Conservation (phyloP, 2,797 vertebrate genomes). For the Chaunax sp. region DNA sequence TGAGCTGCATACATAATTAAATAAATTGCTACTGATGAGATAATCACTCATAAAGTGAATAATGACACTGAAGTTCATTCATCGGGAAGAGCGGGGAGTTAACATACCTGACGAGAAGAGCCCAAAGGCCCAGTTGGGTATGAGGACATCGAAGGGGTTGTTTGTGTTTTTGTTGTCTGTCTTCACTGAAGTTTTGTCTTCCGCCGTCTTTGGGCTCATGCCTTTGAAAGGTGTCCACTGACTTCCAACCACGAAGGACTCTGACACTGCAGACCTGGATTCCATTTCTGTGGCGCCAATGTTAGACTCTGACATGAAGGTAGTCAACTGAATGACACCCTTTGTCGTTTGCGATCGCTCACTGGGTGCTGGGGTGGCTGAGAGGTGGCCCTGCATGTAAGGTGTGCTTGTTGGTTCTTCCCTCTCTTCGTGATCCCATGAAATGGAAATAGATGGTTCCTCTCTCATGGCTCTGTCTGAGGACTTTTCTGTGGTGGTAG, state of each 20-base stretch:
- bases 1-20: slow-evolving; percentile 47
- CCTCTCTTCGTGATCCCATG: slow-evolving; percentile 65
- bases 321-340: slow-evolving; percentile 48
- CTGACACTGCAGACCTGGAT: slow-evolving; percentile 74
- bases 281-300: slow-evolving; percentile 64
- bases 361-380: slow-evolving; percentile 32
- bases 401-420: slow-evolving; percentile 14
- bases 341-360: slow-evolving; percentile 27
- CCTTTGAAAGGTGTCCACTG: slow-evolving; percentile 63
- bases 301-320: slow-evolving; percentile 27
- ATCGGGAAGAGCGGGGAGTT: slow-evolving; percentile 20
- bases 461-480: slow-evolving; percentile 37
- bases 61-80: slow-evolving; percentile 24
- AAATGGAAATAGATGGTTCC: slow-evolving; percentile 70
- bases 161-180: slow-evolving; percentile 48
- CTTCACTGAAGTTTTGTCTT: slow-evolving; percentile 41
- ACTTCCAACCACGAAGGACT: slow-evolving; percentile 74
- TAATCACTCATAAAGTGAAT: slow-evolving; percentile 51
- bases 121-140: slow-evolving; percentile 69
- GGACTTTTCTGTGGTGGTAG: slow-evolving; percentile 17
- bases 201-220: slow-evolving; percentile 50
- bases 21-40: slow-evolving; percentile 52
- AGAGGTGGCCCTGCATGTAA: slow-evolving; percentile 19
- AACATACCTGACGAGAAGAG: slow-evolving; percentile 79
- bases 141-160: slow-evolving; percentile 63